Evolutionary conservation across 2,888 invertebrate genomes (phyloP), one percentile per base, ranked within the genome.

Genomic region (Scaeva pyrastri): DNA sequence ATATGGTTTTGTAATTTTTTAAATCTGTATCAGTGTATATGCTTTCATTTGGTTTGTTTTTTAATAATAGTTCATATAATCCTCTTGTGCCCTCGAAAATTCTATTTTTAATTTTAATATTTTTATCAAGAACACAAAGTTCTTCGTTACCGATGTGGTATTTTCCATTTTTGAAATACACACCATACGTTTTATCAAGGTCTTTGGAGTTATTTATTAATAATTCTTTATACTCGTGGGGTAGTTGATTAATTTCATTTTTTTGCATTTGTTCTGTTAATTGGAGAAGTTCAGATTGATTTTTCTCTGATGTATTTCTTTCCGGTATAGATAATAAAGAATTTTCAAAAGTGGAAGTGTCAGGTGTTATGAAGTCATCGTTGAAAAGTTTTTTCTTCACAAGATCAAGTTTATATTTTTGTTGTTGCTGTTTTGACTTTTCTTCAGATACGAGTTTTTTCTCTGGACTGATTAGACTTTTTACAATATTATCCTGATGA

Each of bases 121-220:
- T n/a, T 14, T 60, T 60, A 19, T n/a, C 60, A 41, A 23, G 36
- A 16, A 60, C 10, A 2, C 2, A 36, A 12, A 39, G 31, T 8
- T 58, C 58, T 26, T n/a, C 31, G 16, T 16, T 56, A 26, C 36
- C 56, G 5, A 31, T 56, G 23, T 52, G 12, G n/a, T n/a, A 45
- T n/a, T 45, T 45, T 7, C 16, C 45, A 45, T 45, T 7, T 45
- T 45, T 45, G n/a, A 36, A 39, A 39, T 39, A 19, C 14, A 43
- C 10, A 8, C 60, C 60, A 60, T 60, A 56, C 2, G 41, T 43
- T 36, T 41, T 60, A 43, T 60, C 60, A 21, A 60, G 58, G 11
- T 8, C 3, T 1, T n/a, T 21, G 12, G 41, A 43, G n/a, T 39
- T 39, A 19, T 39, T 58, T 39, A 12, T 60, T 12, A 60, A 41